Percentiles rank a stretch among this genome's conserved stretches.
Evolutionary conservation across 64 coral and sea anemone genomes (phyloP).

Genomic region (Stichodactyla mertensii): DNA sequence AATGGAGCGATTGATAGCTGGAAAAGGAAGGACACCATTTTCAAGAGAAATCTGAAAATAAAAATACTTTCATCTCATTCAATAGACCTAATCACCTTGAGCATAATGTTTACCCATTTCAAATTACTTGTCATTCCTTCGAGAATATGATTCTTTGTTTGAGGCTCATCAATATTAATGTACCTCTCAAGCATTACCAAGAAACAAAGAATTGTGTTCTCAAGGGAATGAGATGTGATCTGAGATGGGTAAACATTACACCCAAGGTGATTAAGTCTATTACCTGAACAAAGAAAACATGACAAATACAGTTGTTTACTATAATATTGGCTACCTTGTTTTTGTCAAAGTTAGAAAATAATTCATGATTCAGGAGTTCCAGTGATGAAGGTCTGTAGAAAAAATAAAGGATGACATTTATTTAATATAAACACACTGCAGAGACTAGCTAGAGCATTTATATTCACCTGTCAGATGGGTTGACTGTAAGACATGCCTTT

Average conservation of each 20-base stretch:
- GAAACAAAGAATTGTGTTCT: too few species aligned
- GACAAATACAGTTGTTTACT: too few species aligned
- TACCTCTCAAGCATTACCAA: too few species aligned
- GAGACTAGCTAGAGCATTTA: not conserved
- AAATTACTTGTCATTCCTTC: too few species aligned
- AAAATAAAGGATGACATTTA: not conserved
- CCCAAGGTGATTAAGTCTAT: too few species aligned
- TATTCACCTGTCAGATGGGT: conserved; percentile 52
- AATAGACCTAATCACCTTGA: not conserved
- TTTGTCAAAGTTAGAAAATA: conserved; percentile 61
- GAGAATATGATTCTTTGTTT: too few species aligned
- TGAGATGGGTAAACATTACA: too few species aligned
- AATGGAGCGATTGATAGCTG: conserved; percentile 15
- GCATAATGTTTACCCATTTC: not conserved
- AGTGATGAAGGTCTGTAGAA: conserved; percentile 40
- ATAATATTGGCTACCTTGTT: conserved; percentile 34
- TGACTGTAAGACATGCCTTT: conserved; percentile 66
- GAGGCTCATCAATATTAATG: too few species aligned
- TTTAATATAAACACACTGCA: not conserved
- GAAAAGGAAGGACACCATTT: conserved; percentile 42
- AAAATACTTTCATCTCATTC: not conserved
- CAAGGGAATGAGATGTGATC: too few species aligned
- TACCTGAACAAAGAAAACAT: not conserved
- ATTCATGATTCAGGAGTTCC: conserved; percentile 65
- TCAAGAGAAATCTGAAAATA: conserved; percentile 18